These are phyloP conservation scores for Oreocharis arfaki DNA, from an alignment of 2,113 vertebrate species.

Conservation along the genomic window DNA sequence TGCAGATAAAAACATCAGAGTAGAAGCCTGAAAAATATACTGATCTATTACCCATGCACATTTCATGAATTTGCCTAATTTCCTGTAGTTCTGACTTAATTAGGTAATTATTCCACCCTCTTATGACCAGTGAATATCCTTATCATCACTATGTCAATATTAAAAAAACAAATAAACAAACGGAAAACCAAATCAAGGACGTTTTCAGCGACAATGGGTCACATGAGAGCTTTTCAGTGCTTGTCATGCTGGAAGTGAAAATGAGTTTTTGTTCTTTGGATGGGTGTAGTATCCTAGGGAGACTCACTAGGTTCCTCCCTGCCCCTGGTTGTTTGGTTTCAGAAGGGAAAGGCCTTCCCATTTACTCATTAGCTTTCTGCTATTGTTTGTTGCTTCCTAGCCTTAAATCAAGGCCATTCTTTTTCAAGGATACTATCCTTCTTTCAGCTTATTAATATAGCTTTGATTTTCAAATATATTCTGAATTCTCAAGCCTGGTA, in stretches of 20 bases:
- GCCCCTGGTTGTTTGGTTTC: not conserved
- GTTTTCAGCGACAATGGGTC: not conserved
- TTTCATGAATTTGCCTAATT: constrained; percentile 41
- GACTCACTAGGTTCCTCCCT: not conserved
- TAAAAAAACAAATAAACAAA: not conserved
- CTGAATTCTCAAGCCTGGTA: not conserved
- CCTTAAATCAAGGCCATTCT: not conserved
- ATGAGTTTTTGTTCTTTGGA: not conserved
- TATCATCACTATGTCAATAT: not conserved
- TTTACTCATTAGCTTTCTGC: not conserved
- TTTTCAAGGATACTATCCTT: not conserved
- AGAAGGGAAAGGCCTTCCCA: not conserved
- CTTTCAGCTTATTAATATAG: not conserved
- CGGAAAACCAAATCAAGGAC: not conserved
- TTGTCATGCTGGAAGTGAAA: not conserved
- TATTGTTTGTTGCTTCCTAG: not conserved
- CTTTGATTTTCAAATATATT: not conserved
- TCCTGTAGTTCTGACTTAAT: constrained; percentile 28
- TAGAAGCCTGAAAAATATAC: constrained; percentile 13
- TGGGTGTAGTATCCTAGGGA: not conserved
- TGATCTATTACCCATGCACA: not conserved
- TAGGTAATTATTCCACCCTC: constrained; percentile 30
- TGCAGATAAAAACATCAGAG: constrained; percentile 8
- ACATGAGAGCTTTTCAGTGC: not conserved
- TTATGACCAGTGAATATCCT: not conserved